Evolutionary conservation across 2,113 vertebrate genomes (phyloP).

Genomic region (Dryoscopus gambensis): DNA sequence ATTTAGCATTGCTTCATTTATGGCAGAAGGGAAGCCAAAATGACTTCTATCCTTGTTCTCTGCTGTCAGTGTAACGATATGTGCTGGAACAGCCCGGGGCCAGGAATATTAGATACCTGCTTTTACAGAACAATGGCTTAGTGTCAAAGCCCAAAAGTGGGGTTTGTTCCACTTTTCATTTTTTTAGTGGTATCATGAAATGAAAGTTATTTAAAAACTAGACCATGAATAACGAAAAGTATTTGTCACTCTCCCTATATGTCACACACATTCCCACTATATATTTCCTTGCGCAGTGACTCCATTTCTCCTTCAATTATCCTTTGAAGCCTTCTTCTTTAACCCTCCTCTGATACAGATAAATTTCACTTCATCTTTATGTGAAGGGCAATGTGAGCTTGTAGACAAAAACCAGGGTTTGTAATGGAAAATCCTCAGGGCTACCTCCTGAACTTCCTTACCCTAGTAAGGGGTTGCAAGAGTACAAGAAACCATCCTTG

Average conservation of each 20-base stretch:
- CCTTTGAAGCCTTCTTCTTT: not conserved
- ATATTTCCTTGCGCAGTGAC: not conserved
- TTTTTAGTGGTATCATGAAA: not conserved
- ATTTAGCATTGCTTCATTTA: slow-evolving; percentile 16
- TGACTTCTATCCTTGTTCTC: not conserved
- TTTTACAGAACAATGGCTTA: not conserved
- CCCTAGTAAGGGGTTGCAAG: not conserved
- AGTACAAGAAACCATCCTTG: not conserved
- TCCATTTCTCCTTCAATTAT: not conserved
- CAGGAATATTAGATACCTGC: not conserved
- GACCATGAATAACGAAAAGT: not conserved
- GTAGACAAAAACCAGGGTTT: not conserved
- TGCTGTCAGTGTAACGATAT: not conserved
- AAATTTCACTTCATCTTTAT: not conserved
- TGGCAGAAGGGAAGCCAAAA: slow-evolving; percentile 30
- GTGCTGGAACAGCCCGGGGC: not conserved
- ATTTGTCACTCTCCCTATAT: not conserved
- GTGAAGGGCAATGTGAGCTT: not conserved
- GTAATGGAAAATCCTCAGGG: not conserved
- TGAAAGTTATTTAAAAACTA: not conserved
- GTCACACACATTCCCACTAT: not conserved
- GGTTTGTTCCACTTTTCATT: not conserved
- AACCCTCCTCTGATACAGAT: not conserved
- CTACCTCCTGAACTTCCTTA: not conserved
- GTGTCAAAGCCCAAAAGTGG: not conserved